Conservation (phyloP, 2,888 invertebrate genomes). For the Cataglyphis livida region DNA sequence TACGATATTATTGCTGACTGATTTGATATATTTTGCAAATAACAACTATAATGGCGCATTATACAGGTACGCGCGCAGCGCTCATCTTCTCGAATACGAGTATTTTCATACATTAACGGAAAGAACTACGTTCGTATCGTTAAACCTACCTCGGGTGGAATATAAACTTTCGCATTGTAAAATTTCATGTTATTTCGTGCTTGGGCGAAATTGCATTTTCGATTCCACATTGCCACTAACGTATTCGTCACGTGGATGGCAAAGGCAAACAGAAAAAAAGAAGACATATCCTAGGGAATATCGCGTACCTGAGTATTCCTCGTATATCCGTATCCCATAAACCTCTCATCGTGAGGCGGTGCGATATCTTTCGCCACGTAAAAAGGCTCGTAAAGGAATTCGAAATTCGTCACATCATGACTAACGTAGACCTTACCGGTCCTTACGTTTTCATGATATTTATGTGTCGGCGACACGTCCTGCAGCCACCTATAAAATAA, state of each 20-base stretch:
- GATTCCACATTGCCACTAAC: constrained; percentile 4
- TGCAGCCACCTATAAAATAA: constrained; percentile 81
- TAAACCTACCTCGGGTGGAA: not conserved
- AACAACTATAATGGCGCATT: not conserved
- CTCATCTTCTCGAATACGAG: constrained; percentile 1
- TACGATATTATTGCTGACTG: constrained; percentile 1
- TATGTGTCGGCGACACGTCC: constrained; percentile 81
- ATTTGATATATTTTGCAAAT: constrained; percentile 33
- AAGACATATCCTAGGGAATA: constrained; percentile 27
- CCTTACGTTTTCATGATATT: constrained; percentile 88
- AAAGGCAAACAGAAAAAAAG: constrained; percentile 20
- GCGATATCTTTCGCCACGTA: constrained; percentile 94
- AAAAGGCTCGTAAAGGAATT: constrained; percentile 96
- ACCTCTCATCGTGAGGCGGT: constrained; percentile 95
- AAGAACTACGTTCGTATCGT: constrained; percentile 11
- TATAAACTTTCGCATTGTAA: constrained; percentile 40
- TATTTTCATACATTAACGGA: constrained; percentile 26
- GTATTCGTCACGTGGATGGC: constrained; percentile 32
- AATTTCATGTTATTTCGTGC: constrained; percentile 21
- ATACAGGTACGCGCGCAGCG: not conserved
- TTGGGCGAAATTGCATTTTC: constrained; percentile 29
- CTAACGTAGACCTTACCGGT: constrained; percentile 90
- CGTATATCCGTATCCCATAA: constrained; percentile 96
- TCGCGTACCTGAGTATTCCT: constrained; percentile 93
- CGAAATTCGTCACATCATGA: constrained; percentile 92